Percentiles rank a stretch among this genome's conserved stretches.
phyloP scores from a whole-genome alignment of 2,888 invertebrate genomes.

The Dendrolimus pini region DNA sequence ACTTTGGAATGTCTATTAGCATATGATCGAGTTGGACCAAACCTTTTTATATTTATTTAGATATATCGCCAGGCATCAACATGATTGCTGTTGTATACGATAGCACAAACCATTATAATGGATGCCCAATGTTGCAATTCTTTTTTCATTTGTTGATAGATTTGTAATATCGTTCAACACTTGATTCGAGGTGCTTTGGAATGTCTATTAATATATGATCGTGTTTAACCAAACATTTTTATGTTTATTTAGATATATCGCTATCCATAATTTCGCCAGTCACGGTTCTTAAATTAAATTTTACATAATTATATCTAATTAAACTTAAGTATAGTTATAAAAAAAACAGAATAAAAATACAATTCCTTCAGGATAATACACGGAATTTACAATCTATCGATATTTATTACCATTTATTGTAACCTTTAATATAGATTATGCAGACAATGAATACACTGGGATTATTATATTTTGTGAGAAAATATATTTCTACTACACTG shows the following conservation, averaged over 20 bases:
- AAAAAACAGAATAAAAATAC: background rate
- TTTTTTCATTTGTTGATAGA: too few relatives aligned
- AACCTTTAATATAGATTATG: background rate
- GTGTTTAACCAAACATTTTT: background rate
- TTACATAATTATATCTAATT: background rate
- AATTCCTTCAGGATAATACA: background rate
- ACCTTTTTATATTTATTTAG: background rate
- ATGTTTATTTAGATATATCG: background rate
- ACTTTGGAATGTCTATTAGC: background rate
- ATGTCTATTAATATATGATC: background rate
- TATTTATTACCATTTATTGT: background rate
- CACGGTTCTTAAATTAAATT: background rate
- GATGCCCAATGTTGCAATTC: too few relatives aligned
- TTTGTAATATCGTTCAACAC: background rate
- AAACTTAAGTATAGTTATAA: background rate
- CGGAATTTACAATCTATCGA: background rate
- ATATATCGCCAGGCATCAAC: background rate
- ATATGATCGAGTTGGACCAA: background rate
- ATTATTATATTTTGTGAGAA: constrained; percentile 8
- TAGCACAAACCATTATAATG: too few relatives aligned
- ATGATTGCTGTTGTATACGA: too few relatives aligned
- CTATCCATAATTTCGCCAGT: background rate
- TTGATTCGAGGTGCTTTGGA: background rate
- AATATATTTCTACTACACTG: constrained; percentile 15
- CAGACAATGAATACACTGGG: background rate